phyloP scores from a whole-genome alignment of 2,113 vertebrate genomes.

The Trochalopteron elliotii region DNA sequence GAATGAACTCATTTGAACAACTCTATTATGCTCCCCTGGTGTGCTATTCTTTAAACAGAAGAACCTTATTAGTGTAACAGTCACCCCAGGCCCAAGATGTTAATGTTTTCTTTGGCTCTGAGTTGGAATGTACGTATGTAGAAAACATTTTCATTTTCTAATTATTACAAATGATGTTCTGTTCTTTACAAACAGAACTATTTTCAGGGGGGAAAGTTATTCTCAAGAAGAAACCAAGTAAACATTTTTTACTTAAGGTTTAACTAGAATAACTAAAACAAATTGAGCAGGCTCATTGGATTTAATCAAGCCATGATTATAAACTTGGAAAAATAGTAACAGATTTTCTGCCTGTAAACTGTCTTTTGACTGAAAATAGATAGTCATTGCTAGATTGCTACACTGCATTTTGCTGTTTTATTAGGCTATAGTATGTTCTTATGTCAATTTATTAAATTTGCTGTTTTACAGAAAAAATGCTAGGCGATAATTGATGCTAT shows the following conservation, averaged over 20 bases:
- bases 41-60: slow-evolving; percentile 45
- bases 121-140: slow-evolving; percentile 27
- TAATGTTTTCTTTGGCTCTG: slow-evolving; percentile 45
- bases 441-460: not conserved
- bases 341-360: not conserved
- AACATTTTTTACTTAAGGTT: slow-evolving; percentile 2
- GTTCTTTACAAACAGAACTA: slow-evolving; percentile 11
- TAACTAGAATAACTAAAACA: not conserved
- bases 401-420: not conserved
- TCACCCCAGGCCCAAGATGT: slow-evolving; percentile 6
- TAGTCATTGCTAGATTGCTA: not conserved
- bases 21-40: slow-evolving; percentile 31
- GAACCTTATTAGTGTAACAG: slow-evolving; percentile 25
- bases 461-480: not conserved
- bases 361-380: not conserved
- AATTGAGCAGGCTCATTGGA: not conserved
- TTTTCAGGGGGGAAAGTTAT: not conserved
- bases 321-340: not conserved
- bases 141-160: slow-evolving; percentile 46
- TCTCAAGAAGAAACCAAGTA: slow-evolving; percentile 8
- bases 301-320: not conserved
- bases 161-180: slow-evolving; percentile 40
- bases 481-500: not conserved
- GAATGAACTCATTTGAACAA: slow-evolving; percentile 17
- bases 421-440: not conserved